Base-by-base conservation (phyloP, 2,888 invertebrate species). In the Spilarctia lutea region DNA sequence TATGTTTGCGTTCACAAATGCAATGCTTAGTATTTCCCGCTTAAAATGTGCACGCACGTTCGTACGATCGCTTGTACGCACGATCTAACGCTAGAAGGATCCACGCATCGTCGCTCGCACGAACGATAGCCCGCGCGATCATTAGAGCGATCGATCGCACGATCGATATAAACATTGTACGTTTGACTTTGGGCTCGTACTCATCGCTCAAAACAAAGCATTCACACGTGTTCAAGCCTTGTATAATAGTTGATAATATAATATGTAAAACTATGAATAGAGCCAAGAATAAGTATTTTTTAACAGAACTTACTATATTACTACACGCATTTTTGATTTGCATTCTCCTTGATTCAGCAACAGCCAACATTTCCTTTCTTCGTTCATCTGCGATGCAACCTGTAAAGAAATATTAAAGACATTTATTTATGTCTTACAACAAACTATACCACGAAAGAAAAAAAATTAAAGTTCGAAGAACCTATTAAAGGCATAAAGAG, bases 301-400 rank as follows among this genome's bases (percentile, higher is more conserved):
- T 56, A 56, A 56, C 30, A 20, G 7, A 1, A 68, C 68, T 68
- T 48, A 68, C 68, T 24, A 30, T 20, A 48, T 48, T 48, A 68
- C 18, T 48, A 30, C 30, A 18, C 4, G 63, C 68, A 30, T 33
- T 13, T 33, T 48, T 30, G 30, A 24, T n/a, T 65, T 27, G 48
- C 16, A 10, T 65, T 11, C 30, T 63, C 30, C 18, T 48, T 20
- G 60, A 7, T 35, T 69, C 68, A 10, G 42, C 73, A 4, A 42
- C 60, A 8, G 48, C 35, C 27, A 11, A 48, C 10, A 33, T 35
- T 27, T 73, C 65, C 20, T 7, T 65, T 3, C 65, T 48, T 39
- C 45, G 63, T 30, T 68, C 73, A 0, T 69, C 68, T 33, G n/a
- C 24, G n/a, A 63, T 48, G 18, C 73, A 69, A 39, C 73, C 73